A percentile compares a stretch with the other conserved stretches of the same genome.
phyloP scores from a whole-genome alignment of 2,888 invertebrate genomes.

The Metacarcinus magister region DNA sequence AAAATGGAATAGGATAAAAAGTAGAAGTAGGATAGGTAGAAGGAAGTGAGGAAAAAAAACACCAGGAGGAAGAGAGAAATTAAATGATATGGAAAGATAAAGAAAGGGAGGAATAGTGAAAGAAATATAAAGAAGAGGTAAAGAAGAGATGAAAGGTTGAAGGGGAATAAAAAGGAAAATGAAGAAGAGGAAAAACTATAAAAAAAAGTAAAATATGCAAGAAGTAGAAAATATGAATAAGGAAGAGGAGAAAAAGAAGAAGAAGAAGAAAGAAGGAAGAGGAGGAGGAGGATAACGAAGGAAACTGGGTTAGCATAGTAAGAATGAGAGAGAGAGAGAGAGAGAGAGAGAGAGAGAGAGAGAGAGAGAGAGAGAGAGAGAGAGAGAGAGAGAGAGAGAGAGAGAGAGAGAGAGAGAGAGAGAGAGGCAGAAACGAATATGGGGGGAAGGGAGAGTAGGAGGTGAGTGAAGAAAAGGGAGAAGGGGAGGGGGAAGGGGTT shows the following conservation, averaged over 20 bases:
- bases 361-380: background rate
- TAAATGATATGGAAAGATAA: too few relatives aligned
- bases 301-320: background rate
- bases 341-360: background rate
- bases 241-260: background rate
- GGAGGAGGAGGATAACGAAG: background rate
- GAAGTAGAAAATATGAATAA: background rate
- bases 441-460: background rate
- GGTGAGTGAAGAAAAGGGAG: background rate
- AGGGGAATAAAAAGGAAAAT: background rate
- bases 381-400: background rate
- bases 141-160: background rate
- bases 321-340: background rate
- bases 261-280: background rate
- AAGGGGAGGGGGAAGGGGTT: background rate
- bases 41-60: too few relatives aligned
- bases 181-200: background rate
- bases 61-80: too few relatives aligned
- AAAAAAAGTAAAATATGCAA: background rate
- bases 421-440: background rate
- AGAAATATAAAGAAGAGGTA: background rate
- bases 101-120: background rate
- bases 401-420: constrained; percentile 51
- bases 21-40: too few relatives aligned
- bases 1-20: too few relatives aligned